Percentiles rank a stretch among this genome's conserved stretches.
Evolutionary conservation across 2,888 invertebrate species (phyloP).

Genomic region (Cataglyphis altisquamis): DNA sequence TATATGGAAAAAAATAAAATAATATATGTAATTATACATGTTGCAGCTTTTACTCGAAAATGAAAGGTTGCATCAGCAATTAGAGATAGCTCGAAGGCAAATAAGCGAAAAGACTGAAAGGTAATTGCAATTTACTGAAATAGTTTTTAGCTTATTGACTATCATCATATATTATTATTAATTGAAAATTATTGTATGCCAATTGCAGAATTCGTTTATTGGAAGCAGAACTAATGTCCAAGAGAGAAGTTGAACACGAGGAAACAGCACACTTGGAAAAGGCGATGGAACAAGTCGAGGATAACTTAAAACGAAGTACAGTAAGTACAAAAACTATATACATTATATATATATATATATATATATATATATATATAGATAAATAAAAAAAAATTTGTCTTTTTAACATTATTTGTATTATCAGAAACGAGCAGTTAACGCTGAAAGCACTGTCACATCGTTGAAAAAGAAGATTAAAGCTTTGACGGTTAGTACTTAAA

Average conservation of each 20-base stretch:
- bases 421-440: constrained; percentile 89
- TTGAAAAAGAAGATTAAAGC: constrained; percentile 91
- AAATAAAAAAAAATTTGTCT: constrained; percentile 14
- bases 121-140: constrained; percentile 72
- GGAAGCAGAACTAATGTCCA: constrained; percentile 87
- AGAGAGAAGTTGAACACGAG: constrained; percentile 87
- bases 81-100: constrained; percentile 87
- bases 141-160: not conserved
- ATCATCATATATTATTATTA: not conserved
- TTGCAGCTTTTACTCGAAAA: constrained; percentile 84
- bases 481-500: constrained; percentile 88
- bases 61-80: constrained; percentile 87
- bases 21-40: not conserved
- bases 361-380: not conserved
- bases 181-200: not conserved
- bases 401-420: constrained; percentile 78
- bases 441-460: constrained; percentile 89
- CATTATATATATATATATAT: not conserved
- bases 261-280: constrained; percentile 88
- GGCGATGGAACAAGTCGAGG: constrained; percentile 88
- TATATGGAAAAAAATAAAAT: not conserved
- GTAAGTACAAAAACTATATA: constrained; percentile 82
- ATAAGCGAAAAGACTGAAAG: constrained; percentile 87
- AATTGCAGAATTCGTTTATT: constrained; percentile 87
- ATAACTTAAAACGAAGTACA: constrained; percentile 88